Percentiles rank a stretch among this genome's conserved stretches.
Conservation (phyloP, 2,113 vertebrate genomes). For the Sander lucioperca region DNA sequence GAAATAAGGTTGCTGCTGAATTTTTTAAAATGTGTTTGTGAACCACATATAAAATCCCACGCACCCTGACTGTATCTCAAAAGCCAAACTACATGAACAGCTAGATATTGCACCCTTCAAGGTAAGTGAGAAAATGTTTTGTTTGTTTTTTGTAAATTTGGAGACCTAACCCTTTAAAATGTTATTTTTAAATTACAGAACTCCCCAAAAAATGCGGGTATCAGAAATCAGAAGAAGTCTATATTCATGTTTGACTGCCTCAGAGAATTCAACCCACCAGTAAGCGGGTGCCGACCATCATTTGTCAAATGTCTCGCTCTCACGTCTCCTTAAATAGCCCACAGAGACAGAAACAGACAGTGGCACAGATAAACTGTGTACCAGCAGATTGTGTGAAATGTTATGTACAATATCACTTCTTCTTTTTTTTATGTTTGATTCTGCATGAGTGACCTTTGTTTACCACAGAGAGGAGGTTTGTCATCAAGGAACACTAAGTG, state of each 20-base stretch:
- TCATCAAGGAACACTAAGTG: background rate
- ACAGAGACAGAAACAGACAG: background rate
- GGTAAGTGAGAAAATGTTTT: no score
- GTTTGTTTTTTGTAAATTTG: background rate
- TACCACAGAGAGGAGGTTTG: background rate
- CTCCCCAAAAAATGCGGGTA: background rate
- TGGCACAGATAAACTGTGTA: background rate
- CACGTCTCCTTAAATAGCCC: conserved; percentile 14
- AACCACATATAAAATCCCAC: no score
- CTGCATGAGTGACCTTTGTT: background rate
- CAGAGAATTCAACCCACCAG: background rate
- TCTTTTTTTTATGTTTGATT: background rate
- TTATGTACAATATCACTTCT: background rate
- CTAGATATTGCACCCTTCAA: no score
- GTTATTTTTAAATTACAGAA: background rate
- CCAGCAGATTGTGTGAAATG: background rate
- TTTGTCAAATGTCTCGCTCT: conserved; percentile 30
- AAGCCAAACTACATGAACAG: no score
- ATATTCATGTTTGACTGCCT: background rate
- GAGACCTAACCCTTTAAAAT: background rate
- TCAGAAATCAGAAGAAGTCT: background rate
- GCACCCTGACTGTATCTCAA: no score
- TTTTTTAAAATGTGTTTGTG: no score
- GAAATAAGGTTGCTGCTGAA: no score
- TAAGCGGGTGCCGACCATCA: background rate